These are phyloP conservation scores for Halictus ligatus DNA, from an alignment of 2,888 invertebrate genomes.

Conservation along the genomic window DNA sequence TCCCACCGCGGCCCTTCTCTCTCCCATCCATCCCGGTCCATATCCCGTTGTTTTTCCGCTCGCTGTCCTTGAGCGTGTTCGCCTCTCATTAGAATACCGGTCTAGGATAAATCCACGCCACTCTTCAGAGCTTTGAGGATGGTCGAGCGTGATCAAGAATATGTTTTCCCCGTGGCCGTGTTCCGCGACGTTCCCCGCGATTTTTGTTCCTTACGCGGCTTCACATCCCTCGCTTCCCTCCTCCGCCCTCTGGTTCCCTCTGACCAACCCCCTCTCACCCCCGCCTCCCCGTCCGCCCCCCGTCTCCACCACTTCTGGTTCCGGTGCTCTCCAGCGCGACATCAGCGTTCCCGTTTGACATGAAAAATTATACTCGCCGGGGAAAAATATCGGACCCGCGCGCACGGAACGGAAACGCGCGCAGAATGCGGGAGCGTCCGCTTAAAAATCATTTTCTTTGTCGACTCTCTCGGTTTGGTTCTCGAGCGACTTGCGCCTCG, in stretches of 20 bases:
- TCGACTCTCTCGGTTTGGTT: slow-evolving; percentile 25
- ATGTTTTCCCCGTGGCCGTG: slow-evolving; percentile 31
- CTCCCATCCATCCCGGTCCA: slow-evolving; percentile 40
- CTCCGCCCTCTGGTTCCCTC: background rate
- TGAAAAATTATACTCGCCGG: slow-evolving; percentile 40
- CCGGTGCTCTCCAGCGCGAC: slow-evolving; percentile 1
- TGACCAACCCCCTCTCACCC: background rate
- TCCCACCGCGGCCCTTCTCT: slow-evolving; percentile 33
- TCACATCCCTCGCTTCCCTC: background rate
- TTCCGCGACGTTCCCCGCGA: slow-evolving; percentile 9
- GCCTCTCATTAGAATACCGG: slow-evolving; percentile 69
- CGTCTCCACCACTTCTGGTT: background rate
- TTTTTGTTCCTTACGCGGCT: slow-evolving; percentile 29
- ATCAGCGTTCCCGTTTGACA: slow-evolving; percentile 43
- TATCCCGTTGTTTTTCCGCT: slow-evolving; percentile 53
- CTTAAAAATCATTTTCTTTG: slow-evolving; percentile 20
- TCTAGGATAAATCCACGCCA: slow-evolving; percentile 67
- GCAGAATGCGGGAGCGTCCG: background rate
- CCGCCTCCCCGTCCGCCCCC: background rate
- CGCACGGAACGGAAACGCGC: slow-evolving; percentile 32
- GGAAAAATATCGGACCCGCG: slow-evolving; percentile 29
- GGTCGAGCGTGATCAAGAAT: slow-evolving; percentile 60
- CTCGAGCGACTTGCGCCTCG: slow-evolving; percentile 7
- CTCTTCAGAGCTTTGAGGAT: slow-evolving; percentile 65
- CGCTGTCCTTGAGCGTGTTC: slow-evolving; percentile 63